Percentiles rank a stretch among this genome's conserved stretches.
These are phyloP conservation scores for Orientallactaga bullata DNA, from an alignment of 2,113 vertebrate genomes.

Conservation along the genomic window DNA sequence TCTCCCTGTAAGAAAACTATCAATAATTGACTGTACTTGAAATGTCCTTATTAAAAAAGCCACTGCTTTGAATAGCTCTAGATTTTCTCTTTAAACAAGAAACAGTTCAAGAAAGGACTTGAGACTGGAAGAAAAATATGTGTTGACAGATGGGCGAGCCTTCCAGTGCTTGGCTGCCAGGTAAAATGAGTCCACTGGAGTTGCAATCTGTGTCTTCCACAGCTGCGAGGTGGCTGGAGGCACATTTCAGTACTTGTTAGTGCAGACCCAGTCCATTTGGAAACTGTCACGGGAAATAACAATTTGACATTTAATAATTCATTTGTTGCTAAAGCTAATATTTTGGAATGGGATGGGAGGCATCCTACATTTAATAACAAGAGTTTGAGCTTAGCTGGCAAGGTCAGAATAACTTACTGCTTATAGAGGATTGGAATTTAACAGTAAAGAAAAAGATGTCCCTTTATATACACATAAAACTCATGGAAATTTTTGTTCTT, in stretches of 20 bases:
- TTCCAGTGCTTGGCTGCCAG: conserved; percentile 59
- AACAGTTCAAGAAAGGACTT: conserved; percentile 53
- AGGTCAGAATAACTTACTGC: conserved; percentile 38
- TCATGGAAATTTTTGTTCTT: conserved; percentile 18
- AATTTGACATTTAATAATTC: conserved; percentile 78
- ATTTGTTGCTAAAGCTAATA: conserved; percentile 70
- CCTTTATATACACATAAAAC: conserved; percentile 5
- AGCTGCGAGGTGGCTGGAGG: conserved; percentile 61
- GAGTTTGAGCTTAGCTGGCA: conserved; percentile 58
- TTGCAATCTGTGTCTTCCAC: conserved; percentile 58
- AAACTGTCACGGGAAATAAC: conserved; percentile 74
- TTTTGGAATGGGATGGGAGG: conserved; percentile 23
- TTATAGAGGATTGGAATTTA: conserved; percentile 41
- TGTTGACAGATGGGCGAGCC: conserved; percentile 70
- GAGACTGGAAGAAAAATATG: conserved; percentile 75
- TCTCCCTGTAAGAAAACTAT: conserved; percentile 1
- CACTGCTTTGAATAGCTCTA: conserved; percentile 61
- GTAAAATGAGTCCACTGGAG: conserved; percentile 67
- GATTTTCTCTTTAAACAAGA: conserved; percentile 75
- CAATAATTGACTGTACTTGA: conserved; percentile 44
- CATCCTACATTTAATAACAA: conserved; percentile 56
- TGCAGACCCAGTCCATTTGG: conserved; percentile 67
- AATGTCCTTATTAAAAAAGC: conserved; percentile 63
- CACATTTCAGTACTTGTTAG: conserved; percentile 72
- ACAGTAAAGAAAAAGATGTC: conserved; percentile 14